A percentile compares a stretch with the other conserved stretches of the same genome.
These are phyloP conservation scores for Sebastes fasciatus DNA, from an alignment of 2,113 vertebrate genomes.

Conservation along the genomic window DNA sequence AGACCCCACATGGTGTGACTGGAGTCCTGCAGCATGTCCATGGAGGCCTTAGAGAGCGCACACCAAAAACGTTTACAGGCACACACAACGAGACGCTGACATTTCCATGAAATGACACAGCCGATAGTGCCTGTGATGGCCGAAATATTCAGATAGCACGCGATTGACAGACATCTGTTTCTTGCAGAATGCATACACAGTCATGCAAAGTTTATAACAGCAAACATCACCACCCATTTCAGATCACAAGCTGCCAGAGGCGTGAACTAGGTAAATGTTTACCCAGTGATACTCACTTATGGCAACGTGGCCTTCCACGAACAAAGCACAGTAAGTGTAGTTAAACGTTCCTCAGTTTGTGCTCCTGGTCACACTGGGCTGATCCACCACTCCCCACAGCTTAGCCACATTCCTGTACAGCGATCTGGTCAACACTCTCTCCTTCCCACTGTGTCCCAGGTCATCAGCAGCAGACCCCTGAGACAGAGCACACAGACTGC, in stretches of 20 bases:
- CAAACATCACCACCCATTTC: constrained; percentile 39
- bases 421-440: constrained; percentile 28
- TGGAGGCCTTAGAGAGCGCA: constrained; percentile 42
- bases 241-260: constrained; percentile 46
- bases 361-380: constrained; percentile 45
- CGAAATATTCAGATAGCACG: neutral
- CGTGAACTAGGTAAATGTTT: constrained; percentile 82
- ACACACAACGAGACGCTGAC: neutral
- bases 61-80: constrained; percentile 8
- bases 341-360: constrained; percentile 17
- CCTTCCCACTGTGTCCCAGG: constrained; percentile 47
- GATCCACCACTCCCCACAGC: constrained; percentile 50
- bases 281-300: constrained; percentile 69
- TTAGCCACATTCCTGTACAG: constrained; percentile 65
- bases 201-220: constrained; percentile 16
- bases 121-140: neutral
- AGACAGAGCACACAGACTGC: constrained; percentile 41
- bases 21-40: constrained; percentile 73
- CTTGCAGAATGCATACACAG: neutral
- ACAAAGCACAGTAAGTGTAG: constrained; percentile 8
- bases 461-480: constrained; percentile 33
- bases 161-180: neutral
- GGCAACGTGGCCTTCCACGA: constrained; percentile 36
- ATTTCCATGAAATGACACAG: constrained; percentile 46
- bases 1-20: constrained; percentile 73